Percentiles rank a stretch among this genome's conserved stretches.
Conservation (phyloP, 2,888 invertebrate genomes). For the Drosophila stalkeri region DNA sequence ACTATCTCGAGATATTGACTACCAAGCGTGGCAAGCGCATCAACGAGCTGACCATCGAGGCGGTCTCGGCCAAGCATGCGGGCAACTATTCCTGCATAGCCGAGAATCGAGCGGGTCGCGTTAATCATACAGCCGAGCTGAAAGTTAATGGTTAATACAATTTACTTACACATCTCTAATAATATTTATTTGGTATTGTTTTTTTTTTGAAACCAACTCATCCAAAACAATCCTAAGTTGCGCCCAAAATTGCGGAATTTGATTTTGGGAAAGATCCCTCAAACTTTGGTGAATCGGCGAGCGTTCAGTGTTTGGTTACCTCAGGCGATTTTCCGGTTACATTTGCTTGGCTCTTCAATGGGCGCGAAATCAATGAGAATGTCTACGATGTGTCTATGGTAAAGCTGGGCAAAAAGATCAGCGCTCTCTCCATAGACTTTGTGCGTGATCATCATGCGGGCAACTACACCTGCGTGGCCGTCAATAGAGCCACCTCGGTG, state of each 20-base stretch:
- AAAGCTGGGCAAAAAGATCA: constrained; percentile 87
- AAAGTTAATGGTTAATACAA: constrained; percentile 89
- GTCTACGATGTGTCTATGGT: constrained; percentile 86
- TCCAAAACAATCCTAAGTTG: constrained; percentile 86
- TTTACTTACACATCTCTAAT: constrained; percentile 15
- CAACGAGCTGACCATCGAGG: constrained; percentile 88
- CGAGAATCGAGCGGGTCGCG: constrained; percentile 90
- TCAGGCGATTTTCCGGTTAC: constrained; percentile 89
- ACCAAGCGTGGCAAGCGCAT: constrained; percentile 86
- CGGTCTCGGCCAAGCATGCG: constrained; percentile 89
- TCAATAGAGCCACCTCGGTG: constrained; percentile 88
- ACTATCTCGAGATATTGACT: constrained; percentile 83
- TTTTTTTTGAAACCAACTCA: constrained; percentile 7
- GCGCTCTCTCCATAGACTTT: constrained; percentile 89
- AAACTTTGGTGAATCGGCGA: constrained; percentile 88
- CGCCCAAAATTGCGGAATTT: constrained; percentile 90
- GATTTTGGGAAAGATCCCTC: constrained; percentile 89
- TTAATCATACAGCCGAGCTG: constrained; percentile 89
- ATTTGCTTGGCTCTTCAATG: constrained; percentile 89
- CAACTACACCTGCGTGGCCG: constrained; percentile 90
- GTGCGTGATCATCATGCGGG: constrained; percentile 90
- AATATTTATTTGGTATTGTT: constrained; percentile 21
- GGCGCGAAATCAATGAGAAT: constrained; percentile 82
- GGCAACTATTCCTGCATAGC: constrained; percentile 92
- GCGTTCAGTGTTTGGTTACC: constrained; percentile 87